phyloP scores from a whole-genome alignment of 2,888 invertebrate species.

The Plemyria rubiginata region DNA sequence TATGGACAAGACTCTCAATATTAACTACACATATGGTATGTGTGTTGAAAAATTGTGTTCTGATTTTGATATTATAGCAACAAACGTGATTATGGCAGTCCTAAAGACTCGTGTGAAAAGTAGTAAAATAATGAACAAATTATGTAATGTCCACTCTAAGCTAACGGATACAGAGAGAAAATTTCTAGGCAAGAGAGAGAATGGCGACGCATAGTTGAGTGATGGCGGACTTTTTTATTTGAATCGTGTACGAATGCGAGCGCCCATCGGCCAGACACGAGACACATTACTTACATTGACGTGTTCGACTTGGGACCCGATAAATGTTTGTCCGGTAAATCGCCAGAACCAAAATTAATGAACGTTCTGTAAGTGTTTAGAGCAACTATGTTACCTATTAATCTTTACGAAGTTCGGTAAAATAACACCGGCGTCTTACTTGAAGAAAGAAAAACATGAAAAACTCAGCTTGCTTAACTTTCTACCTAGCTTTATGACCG shows the following conservation, averaged over 20 bases:
- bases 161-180: slow-evolving; percentile 60
- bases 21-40: too few species aligned
- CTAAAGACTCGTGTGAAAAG: slow-evolving; percentile 6
- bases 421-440: slow-evolving; percentile 26
- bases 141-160: slow-evolving; percentile 59
- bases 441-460: slow-evolving; percentile 34
- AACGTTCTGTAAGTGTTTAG: slow-evolving; percentile 31
- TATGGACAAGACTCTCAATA: slow-evolving; percentile 56
- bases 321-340: slow-evolving; percentile 47
- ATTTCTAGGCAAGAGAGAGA: slow-evolving; percentile 80
- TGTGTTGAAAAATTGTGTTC: background rate
- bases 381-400: slow-evolving; percentile 28
- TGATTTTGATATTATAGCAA: background rate
- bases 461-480: slow-evolving; percentile 33
- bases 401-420: slow-evolving; percentile 29
- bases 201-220: slow-evolving; percentile 84
- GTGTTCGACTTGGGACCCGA: slow-evolving; percentile 45
- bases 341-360: slow-evolving; percentile 35
- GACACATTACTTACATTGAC: slow-evolving; percentile 58
- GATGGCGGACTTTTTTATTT: slow-evolving; percentile 84
- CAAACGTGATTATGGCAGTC: background rate
- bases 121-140: background rate
- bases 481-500: slow-evolving; percentile 40
- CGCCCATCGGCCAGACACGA: slow-evolving; percentile 58
- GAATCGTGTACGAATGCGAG: slow-evolving; percentile 83